Conservation (phyloP, 2,888 invertebrate species). For the Drosophila affinis region DNA sequence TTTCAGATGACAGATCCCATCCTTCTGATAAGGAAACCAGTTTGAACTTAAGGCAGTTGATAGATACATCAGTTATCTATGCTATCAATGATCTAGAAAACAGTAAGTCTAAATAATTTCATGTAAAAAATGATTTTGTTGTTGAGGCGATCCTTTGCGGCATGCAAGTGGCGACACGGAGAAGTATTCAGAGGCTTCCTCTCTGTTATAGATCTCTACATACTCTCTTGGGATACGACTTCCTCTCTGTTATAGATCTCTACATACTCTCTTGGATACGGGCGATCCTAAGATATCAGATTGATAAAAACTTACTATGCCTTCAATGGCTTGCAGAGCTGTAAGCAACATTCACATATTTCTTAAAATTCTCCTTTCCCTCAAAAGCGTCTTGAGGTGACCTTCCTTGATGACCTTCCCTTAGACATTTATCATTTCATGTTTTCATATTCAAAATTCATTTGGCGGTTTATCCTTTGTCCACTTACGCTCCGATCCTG, state of each 20-base stretch:
- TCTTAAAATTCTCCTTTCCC: not conserved
- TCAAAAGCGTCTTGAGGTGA: not conserved
- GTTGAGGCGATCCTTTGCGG: too few species aligned
- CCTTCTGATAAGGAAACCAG: not conserved
- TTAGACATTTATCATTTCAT: constrained; percentile 10
- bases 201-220: too few species aligned
- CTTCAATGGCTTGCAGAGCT: too few species aligned
- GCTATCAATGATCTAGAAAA: not conserved
- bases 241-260: too few species aligned
- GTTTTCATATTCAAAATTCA: constrained; percentile 25
- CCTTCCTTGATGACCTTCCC: constrained; percentile 1
- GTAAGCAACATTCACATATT: not conserved
- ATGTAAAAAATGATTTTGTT: too few species aligned
- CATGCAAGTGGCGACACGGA: too few species aligned
- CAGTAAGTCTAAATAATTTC: not conserved
- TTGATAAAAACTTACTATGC: too few species aligned
- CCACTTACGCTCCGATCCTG: constrained; percentile 47
- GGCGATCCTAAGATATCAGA: too few species aligned
- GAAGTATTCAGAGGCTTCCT: too few species aligned
- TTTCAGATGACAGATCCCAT: constrained; percentile 10
- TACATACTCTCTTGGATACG: too few species aligned
- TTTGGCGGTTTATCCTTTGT: constrained; percentile 45
- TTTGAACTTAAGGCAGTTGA: not conserved
- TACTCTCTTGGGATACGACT: too few species aligned
- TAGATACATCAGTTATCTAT: constrained; percentile 1